Conservation (phyloP, 2,888 invertebrate genomes). For the Itoplectis maculator region DNA sequence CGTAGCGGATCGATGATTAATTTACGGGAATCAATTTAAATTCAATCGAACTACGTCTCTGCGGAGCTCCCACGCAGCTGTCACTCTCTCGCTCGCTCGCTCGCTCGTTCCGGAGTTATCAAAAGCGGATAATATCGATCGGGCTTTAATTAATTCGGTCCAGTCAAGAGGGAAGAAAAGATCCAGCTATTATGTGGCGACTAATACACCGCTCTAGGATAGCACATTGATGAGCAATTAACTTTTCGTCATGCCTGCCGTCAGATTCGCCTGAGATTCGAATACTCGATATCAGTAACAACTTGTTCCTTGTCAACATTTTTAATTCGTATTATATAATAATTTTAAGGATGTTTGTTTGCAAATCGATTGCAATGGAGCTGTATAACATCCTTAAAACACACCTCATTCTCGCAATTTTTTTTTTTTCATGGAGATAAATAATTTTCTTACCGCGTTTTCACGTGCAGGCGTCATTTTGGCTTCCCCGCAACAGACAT, state of each 20-base stretch:
- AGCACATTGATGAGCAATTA: slow-evolving; percentile 6
- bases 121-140: slow-evolving; percentile 43
- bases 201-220: slow-evolving; percentile 6
- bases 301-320: neutral
- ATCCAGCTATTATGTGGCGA: slow-evolving; percentile 19
- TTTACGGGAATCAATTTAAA: slow-evolving; percentile 50
- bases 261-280: neutral
- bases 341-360: no score
- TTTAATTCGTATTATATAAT: neutral
- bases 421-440: neutral
- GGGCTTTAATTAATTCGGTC: slow-evolving; percentile 30
- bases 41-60: slow-evolving; percentile 1
- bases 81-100: neutral
- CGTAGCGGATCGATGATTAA: slow-evolving; percentile 49
- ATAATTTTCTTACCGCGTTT: slow-evolving; percentile 7
- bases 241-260: slow-evolving; percentile 11
- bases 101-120: slow-evolving; percentile 11
- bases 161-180: slow-evolving; percentile 8
- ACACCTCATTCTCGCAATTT: no score
- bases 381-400: no score
- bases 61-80: neutral
- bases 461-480: slow-evolving; percentile 9
- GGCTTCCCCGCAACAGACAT: neutral
- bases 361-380: neutral
- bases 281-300: neutral